Base-by-base conservation (phyloP, 1,140 invertebrate genomes). In the Panonychus citri region DNA sequence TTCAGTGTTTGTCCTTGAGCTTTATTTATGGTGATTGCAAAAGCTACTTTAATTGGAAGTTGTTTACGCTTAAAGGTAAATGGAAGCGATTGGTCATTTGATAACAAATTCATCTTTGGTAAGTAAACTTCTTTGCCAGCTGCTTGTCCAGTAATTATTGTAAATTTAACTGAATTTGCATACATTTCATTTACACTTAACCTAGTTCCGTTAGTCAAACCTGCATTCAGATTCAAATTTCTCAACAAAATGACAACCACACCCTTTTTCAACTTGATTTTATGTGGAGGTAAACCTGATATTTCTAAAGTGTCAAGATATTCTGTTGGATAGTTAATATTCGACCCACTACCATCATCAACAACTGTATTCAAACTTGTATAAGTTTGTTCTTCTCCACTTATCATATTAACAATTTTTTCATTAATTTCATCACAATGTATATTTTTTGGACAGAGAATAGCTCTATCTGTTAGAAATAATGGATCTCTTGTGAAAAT, bases 11-110 rank as follows among this genome's bases (percentile, higher is more conserved):
- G 69, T n/a, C n/a, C n/a, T n/a, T n/a, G n/a, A n/a, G n/a, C 30
- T 72, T 78, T 75, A 62, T 74, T 76, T 48, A 74, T 73, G 25
- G 71, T 69, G 65, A 76, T 71, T 25, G 70, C 67, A 64, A 75
- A 77, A 30, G 73, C 30, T 10, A 60, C 37, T 43, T 30, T 25
- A 15, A 58, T 26, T n/a, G 48, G 53, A 50, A 61, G 54, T 52
- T 61, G 60, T 24, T 27, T 13, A 39, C 37, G 40, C 15, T 43
- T 43, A 3, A 43, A 8, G 5, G 5, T 21, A 17, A n/a, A 43
- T 17, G 40, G 40, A n/a, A 21, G 19, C 15, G 5, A 4, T 17
- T 5, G 5, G 15, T 17, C 40, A 5, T 4, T 8, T n/a, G 40
- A 5, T 43, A 17, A 8, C 15, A 8, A 21, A n/a, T 17, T 17